Base-by-base conservation (phyloP, 2,113 vertebrate genomes). In the Colossoma macropomum region DNA sequence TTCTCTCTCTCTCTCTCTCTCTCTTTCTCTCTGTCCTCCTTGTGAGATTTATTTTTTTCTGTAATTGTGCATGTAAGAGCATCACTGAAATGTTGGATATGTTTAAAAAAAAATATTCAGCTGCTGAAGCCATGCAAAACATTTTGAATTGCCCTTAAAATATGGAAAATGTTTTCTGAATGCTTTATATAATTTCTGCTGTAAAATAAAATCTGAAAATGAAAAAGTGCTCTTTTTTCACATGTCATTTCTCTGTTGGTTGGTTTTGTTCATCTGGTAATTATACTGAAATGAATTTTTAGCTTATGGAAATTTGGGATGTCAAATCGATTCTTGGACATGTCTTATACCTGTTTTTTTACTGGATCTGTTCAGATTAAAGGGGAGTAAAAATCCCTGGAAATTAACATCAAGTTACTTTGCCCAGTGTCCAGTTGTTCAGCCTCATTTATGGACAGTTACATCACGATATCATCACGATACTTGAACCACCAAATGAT, bases 181-280 rank as follows among this genome's bases (percentile, higher is more conserved):
- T 99, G 98, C 98, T 99, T 99, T 99, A 98, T 98, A 99, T 99
- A 97, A 97, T 98, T 98, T 98, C 97, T 99, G 98, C 98, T 99
- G 98, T 99, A 99, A 98, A 99, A 99, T 98, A 97, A 95, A 94
- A 95, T 94, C 97, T 97, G 96, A 97, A 94, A 94, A 94, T 92
- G 92, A 91, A 94, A 92, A 92, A 91, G 89, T 91, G 90, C 41
- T 45, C 41, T 11, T 45, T 11, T 45, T 45, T 11, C 10, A 16
- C 13, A 17, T 11, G 17, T 80, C 62, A 32, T 73, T 71, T 27
- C 30, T 38, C 60, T 52, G 38, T 12, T 23, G 13, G 10, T 41
- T 45, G 34, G 30, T 34, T 25, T 80, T 48, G 19, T 21, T 56
- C n/a, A n/a, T 34, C 17, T 38, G 10, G 21, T 25, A 10, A 17